Evolutionary conservation across 2,888 invertebrate species (phyloP).

Genomic region (Anoncus sp.): DNA sequence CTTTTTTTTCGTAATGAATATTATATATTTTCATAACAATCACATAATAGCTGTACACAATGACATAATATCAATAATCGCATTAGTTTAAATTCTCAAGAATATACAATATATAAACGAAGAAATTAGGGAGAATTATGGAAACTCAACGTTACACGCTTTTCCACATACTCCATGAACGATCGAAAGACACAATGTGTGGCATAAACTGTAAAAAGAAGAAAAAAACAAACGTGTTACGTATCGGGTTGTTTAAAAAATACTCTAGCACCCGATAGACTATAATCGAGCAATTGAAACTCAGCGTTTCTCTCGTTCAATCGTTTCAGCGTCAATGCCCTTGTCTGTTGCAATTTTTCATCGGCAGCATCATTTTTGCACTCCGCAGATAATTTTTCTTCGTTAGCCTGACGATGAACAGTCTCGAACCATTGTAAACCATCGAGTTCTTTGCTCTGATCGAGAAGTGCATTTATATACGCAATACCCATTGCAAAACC

Average conservation of each 20-base stretch:
- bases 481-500: constrained; percentile 99
- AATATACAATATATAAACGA: constrained; percentile 30
- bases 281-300: constrained; percentile 95
- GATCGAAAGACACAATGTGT: not conserved
- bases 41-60: constrained; percentile 49
- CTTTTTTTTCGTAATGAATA: constrained; percentile 45
- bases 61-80: constrained; percentile 19
- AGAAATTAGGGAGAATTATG: constrained; percentile 10
- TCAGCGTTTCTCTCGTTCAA: constrained; percentile 86
- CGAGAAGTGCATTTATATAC: constrained; percentile 95
- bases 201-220: not conserved
- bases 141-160: constrained; percentile 24
- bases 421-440: constrained; percentile 98
- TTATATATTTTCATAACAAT: constrained; percentile 45
- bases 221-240: constrained; percentile 21
- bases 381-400: constrained; percentile 87
- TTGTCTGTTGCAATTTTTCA: constrained; percentile 96
- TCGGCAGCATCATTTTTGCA: constrained; percentile 86
- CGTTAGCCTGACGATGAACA: constrained; percentile 89
- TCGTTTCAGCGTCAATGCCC: constrained; percentile 94
- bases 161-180: not conserved
- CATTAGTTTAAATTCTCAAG: constrained; percentile 18
- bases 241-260: constrained; percentile 90
- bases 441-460: constrained; percentile 94
- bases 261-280: constrained; percentile 96